Conservation (phyloP, 2,797 vertebrate genomes). For the Ibycter americanus region DNA sequence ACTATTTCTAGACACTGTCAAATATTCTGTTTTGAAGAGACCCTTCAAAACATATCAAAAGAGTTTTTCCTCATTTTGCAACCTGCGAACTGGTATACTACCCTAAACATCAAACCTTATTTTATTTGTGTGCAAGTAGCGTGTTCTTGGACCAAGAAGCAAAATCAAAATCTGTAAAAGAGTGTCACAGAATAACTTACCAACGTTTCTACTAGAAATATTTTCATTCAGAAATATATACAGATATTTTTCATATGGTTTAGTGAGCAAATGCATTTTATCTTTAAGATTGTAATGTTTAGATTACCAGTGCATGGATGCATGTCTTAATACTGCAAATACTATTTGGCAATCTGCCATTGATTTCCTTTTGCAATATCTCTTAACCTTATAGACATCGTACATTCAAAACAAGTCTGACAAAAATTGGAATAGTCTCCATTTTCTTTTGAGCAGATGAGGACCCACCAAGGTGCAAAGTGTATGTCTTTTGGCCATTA, state of each 20-base stretch:
- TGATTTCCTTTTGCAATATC: not conserved
- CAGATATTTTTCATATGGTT: not conserved
- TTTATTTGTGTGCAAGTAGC: not conserved
- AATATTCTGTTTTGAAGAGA: not conserved
- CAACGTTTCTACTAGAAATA: not conserved
- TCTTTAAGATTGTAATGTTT: not conserved
- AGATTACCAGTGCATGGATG: not conserved
- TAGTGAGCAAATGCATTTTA: not conserved
- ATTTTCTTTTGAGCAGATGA: not conserved
- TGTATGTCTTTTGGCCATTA: not conserved
- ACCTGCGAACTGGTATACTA: not conserved
- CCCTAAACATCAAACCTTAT: not conserved
- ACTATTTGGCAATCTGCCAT: not conserved
- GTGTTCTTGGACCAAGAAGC: not conserved
- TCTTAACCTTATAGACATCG: not conserved
- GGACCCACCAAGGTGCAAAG: not conserved
- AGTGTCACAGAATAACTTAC: not conserved
- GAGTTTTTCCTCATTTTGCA: not conserved
- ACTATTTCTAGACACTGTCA: not conserved
- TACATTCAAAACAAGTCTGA: not conserved
- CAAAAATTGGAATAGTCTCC: not conserved
- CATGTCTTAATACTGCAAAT: not conserved
- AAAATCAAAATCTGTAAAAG: not conserved
- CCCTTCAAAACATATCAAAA: not conserved
- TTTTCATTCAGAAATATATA: not conserved